Percentiles rank a stretch among this genome's conserved stretches.
Conservation (phyloP, 2,888 invertebrate genomes). For the Druceiella hillmani region DNA sequence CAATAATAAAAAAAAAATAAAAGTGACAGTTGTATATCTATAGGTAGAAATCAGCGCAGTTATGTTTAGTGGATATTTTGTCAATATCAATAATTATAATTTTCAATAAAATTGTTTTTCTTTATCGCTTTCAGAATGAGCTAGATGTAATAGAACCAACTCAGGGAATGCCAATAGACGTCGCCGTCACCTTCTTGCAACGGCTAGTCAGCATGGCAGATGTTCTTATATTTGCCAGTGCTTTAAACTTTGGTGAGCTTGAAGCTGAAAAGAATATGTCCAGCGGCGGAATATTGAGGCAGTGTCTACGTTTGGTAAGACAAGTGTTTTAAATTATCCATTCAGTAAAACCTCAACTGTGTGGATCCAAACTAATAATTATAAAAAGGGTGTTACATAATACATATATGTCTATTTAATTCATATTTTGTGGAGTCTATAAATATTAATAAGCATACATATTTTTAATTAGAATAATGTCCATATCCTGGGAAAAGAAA, state of each 20-base stretch:
- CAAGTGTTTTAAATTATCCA: constrained; percentile 2
- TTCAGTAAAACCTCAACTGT: not conserved
- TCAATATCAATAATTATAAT: too few species aligned
- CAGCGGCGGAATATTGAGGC: constrained; percentile 95
- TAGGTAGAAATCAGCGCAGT: too few species aligned
- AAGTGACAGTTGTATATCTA: too few species aligned
- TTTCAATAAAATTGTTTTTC: too few species aligned
- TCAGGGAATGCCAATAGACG: constrained; percentile 97
- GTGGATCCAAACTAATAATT: not conserved
- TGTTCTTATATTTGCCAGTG: constrained; percentile 96
- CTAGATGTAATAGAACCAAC: constrained; percentile 97
- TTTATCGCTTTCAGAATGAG: constrained; percentile 86
- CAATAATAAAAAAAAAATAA: too few species aligned
- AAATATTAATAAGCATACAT: too few species aligned
- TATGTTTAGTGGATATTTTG: too few species aligned
- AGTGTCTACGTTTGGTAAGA: constrained; percentile 88
- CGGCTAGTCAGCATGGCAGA: constrained; percentile 98
- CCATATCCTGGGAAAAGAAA: too few species aligned
- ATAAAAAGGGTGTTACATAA: too few species aligned
- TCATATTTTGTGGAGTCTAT: too few species aligned
- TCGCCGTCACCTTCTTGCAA: constrained; percentile 97
- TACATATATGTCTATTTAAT: too few species aligned
- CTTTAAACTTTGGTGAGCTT: constrained; percentile 93
- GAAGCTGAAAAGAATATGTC: constrained; percentile 99
- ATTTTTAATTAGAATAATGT: too few species aligned